Evolutionary conservation across 2,888 invertebrate species (phyloP).

Genomic region (Apoderus coryli): DNA sequence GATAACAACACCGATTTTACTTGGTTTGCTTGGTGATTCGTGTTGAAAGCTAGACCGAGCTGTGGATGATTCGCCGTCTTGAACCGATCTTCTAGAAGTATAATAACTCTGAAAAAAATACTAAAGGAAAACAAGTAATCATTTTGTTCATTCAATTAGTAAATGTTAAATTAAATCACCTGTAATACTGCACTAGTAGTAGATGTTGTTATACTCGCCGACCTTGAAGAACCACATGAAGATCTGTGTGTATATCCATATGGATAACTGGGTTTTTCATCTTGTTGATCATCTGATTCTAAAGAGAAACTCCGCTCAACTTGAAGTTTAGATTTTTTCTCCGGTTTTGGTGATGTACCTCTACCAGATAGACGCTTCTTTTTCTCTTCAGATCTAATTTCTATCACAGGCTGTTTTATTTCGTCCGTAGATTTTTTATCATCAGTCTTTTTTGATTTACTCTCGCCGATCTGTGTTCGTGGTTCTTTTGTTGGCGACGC

Average conservation of each 20-base stretch:
- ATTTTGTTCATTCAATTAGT: slow-evolving; percentile 2
- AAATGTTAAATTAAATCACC: too few relatives aligned
- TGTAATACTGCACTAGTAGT: slow-evolving; percentile 25
- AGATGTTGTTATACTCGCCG: slow-evolving; percentile 29
- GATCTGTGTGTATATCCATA: slow-evolving; percentile 25
- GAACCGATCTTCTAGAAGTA: slow-evolving; percentile 33
- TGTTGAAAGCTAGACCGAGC: slow-evolving; percentile 47
- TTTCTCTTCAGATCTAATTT: slow-evolving; percentile 14
- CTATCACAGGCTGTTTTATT: too few relatives aligned
- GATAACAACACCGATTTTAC: slow-evolving; percentile 78
- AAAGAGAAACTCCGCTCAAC: slow-evolving; percentile 19
- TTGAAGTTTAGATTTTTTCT: slow-evolving; percentile 9
- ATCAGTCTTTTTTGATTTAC: slow-evolving; percentile 12
- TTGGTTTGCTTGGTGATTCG: slow-evolving; percentile 42
- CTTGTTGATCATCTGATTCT: slow-evolving; percentile 18
- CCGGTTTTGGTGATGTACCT: slow-evolving; percentile 12
- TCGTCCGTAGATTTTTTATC: too few relatives aligned
- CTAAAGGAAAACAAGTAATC: slow-evolving; percentile 12
- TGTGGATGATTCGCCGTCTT: slow-evolving; percentile 31
- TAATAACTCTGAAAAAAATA: slow-evolving; percentile 34
- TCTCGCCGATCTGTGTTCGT: too few relatives aligned
- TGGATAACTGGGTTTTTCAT: slow-evolving; percentile 18
- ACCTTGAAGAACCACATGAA: slow-evolving; percentile 28
- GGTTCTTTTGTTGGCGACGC: too few relatives aligned
- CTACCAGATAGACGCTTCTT: slow-evolving; percentile 15